phyloP scores from a whole-genome alignment of 2,888 invertebrate species.

The Copidosoma aretas region DNA sequence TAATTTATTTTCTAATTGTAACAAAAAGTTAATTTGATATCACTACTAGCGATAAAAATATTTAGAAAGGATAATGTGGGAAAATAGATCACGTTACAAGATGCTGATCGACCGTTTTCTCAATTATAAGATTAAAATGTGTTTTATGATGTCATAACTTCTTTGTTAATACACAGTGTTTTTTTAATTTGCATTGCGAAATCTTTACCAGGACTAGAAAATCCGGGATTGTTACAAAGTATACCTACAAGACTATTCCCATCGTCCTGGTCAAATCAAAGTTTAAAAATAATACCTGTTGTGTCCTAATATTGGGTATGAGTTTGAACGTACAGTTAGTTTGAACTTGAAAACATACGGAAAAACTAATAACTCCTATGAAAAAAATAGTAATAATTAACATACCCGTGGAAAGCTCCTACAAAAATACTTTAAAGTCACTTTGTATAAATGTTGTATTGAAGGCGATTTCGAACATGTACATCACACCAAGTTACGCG shows the following conservation, averaged over 20 bases:
- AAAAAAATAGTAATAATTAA: too few relatives aligned
- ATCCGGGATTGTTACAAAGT: too few relatives aligned
- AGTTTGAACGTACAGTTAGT: background rate
- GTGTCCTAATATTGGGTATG: background rate
- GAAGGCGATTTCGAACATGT: too few relatives aligned
- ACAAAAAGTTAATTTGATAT: background rate
- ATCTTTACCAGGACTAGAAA: too few relatives aligned
- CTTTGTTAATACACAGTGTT: too few relatives aligned
- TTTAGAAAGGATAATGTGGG: slow-evolving; percentile 6
- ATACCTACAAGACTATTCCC: too few relatives aligned
- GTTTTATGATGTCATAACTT: too few relatives aligned
- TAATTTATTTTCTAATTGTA: background rate
- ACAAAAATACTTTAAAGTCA: background rate
- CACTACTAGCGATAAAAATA: background rate
- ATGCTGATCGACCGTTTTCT: slow-evolving; percentile 18
- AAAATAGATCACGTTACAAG: slow-evolving; percentile 9
- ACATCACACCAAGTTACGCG: background rate
- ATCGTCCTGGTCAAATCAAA: background rate
- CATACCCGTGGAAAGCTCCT: background rate
- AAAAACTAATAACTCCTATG: too few relatives aligned
- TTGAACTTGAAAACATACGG: too few relatives aligned
- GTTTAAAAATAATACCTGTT: background rate
- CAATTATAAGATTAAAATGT: background rate
- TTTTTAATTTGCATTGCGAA: too few relatives aligned
- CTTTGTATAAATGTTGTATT: background rate